Conservation (phyloP, 2,113 vertebrate species). For the Brienomyrus longianalis region DNA sequence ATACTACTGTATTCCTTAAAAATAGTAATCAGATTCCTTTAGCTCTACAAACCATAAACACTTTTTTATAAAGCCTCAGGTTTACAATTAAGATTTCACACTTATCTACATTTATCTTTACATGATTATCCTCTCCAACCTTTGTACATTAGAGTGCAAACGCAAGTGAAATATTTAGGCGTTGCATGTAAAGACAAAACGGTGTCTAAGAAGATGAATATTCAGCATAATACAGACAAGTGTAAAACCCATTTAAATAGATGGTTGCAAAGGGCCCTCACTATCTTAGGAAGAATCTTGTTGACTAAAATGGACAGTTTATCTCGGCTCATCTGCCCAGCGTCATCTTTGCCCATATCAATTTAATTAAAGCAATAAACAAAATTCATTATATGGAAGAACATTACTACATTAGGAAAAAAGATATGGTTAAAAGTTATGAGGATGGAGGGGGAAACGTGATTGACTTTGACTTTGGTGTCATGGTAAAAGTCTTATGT, state of each 20-base stretch:
- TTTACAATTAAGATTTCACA: background rate
- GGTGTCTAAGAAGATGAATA: background rate
- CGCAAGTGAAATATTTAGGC: conserved; percentile 3
- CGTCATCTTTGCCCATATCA: background rate
- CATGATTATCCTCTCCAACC: background rate
- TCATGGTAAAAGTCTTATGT: background rate
- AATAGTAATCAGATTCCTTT: background rate
- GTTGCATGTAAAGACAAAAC: background rate
- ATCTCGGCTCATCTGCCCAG: background rate
- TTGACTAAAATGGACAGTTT: background rate
- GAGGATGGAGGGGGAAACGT: background rate
- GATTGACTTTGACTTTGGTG: conserved; percentile 8
- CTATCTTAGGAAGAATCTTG: background rate
- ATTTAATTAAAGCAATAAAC: background rate
- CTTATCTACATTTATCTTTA: background rate
- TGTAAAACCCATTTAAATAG: background rate
- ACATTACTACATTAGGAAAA: background rate
- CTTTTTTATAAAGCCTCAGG: conserved; percentile 15
- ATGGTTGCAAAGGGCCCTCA: conserved; percentile 8
- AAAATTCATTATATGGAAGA: conserved; percentile 2
- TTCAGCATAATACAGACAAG: background rate
- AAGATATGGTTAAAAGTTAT: background rate
- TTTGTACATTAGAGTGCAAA: conserved; percentile 3
- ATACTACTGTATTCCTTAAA: background rate
- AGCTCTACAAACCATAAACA: background rate